Evolutionary conservation across 2,113 vertebrate species (phyloP), one percentile per base, ranked within the genome.

Genomic region (Tragelaphus buxtoni): DNA sequence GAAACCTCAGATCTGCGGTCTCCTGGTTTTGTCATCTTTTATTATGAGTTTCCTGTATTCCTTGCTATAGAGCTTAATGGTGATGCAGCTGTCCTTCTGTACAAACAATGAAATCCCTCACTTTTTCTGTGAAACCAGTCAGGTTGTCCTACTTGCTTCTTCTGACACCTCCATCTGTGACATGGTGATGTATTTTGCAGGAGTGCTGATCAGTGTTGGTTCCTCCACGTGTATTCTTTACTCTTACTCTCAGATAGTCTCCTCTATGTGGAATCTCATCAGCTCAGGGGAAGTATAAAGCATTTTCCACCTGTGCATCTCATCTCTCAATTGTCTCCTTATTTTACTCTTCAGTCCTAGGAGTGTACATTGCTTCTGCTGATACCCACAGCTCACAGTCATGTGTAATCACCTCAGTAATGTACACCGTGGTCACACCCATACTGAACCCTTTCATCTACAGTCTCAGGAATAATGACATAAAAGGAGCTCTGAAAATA

Each of bases 191-290:
- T 39, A 22, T 69, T 69, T 22, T 69, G n/a, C 65, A 69, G 65
- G 65, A 69, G n/a, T 22, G n/a, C 65, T 69, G 18, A 20, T 69
- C 1, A 4, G n/a, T 39, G n/a, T 9, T 39, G 18, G 18, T 69
- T 39, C 65, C 18, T 22, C 39, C 65, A 39, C 1, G 0, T 35
- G 18, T 1, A 1, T 69, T 69, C n/a, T 39, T 39, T 69, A 22
- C 18, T 69, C 65, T 69, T 69, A 69, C 65, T 69, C 65, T 35
- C n/a, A 69, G 17, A 69, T 9, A 69, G n/a, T 69, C 26, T 69
- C n/a, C n/a, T 39, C 65, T 13, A 69, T 3, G n/a, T 39, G n/a
- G n/a, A 39, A 22, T 39, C 65, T 39, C n/a, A 69, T 69, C 65
- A 39, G 65, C n/a, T 6, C 65, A 69, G n/a, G n/a, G 65, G 17